Percentiles rank a stretch among this genome's conserved stretches.
Evolutionary conservation across 2,888 invertebrate species (phyloP).

Genomic region (Aquatica leii): DNA sequence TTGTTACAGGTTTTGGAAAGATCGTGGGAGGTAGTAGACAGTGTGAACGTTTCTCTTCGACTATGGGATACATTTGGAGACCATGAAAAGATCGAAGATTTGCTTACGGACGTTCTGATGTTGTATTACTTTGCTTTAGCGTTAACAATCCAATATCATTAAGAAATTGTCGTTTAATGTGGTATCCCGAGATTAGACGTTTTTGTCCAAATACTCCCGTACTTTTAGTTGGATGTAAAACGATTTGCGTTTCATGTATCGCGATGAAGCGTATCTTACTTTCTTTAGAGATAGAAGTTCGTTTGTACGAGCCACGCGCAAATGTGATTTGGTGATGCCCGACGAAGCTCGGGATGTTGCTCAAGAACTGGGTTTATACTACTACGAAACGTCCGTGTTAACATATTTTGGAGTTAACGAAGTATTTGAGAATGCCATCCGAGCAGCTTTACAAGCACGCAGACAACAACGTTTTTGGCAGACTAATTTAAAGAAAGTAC

Average conservation of each 20-base stretch:
- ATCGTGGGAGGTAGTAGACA: constrained; percentile 89
- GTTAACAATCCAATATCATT: constrained; percentile 91
- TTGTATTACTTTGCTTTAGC: constrained; percentile 93
- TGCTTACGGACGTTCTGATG: constrained; percentile 96
- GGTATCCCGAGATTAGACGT: constrained; percentile 93
- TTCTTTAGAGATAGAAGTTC: constrained; percentile 91
- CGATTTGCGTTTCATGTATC: constrained; percentile 93
- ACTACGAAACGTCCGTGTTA: constrained; percentile 94
- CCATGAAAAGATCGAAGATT: constrained; percentile 95
- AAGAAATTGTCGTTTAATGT: constrained; percentile 91
- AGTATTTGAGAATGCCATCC: constrained; percentile 92
- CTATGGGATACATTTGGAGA: constrained; percentile 98
- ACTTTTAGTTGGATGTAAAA: constrained; percentile 93
- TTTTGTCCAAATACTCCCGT: constrained; percentile 96
- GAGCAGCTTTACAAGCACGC: constrained; percentile 89
- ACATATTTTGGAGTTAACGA: constrained; percentile 94
- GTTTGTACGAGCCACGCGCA: constrained; percentile 90
- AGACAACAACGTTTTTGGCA: constrained; percentile 97
- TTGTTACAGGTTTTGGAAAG: constrained; percentile 84
- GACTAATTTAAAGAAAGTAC: constrained; percentile 83
- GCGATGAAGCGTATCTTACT: constrained; percentile 89
- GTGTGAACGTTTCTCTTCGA: constrained; percentile 89
- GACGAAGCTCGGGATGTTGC: constrained; percentile 91
- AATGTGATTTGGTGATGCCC: constrained; percentile 90
- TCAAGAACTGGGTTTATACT: constrained; percentile 87